Percentiles rank a stretch among this genome's conserved stretches.
These are phyloP conservation scores for Lepidurus packardi DNA, from an alignment of 1,140 invertebrate genomes.

Conservation along the genomic window DNA sequence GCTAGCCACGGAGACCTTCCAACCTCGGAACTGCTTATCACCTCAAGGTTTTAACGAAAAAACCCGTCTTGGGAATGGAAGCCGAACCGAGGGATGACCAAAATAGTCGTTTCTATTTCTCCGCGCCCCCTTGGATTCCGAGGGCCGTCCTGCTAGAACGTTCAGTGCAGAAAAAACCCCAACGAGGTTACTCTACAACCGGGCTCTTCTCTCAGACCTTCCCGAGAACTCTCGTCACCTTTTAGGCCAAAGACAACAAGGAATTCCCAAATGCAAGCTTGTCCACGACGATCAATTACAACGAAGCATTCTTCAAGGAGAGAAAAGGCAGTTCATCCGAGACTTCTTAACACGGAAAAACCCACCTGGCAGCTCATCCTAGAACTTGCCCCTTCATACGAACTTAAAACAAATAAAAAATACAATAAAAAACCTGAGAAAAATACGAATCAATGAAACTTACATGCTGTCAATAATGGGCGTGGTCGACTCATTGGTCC, in stretches of 20 bases:
- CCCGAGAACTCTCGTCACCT: slow-evolving; percentile 23
- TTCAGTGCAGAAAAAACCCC: background rate
- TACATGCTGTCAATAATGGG: slow-evolving; percentile 88
- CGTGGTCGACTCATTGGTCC: slow-evolving; percentile 59
- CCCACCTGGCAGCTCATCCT: background rate
- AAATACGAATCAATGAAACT: too few relatives aligned
- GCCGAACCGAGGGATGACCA: background rate
- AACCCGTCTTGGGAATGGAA: background rate
- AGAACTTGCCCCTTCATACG: background rate
- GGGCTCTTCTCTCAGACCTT: slow-evolving; percentile 34
- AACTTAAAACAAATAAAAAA: background rate
- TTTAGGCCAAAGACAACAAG: background rate
- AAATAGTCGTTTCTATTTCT: slow-evolving; percentile 31
- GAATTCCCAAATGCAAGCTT: slow-evolving; percentile 30
- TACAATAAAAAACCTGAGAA: background rate
- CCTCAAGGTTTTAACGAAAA: background rate
- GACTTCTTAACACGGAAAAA: background rate
- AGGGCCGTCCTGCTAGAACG: slow-evolving; percentile 31
- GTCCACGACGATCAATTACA: background rate
- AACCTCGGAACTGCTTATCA: slow-evolving; percentile 28
- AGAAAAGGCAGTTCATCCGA: background rate
- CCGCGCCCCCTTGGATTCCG: slow-evolving; percentile 27
- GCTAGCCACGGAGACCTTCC: slow-evolving; percentile 34
- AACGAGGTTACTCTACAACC: background rate
- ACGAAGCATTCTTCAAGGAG: background rate